A percentile compares a stretch with the other conserved stretches of the same genome.
Evolutionary conservation across 2,888 invertebrate species (phyloP).

Genomic region (Acanthosepion lycidas): DNA sequence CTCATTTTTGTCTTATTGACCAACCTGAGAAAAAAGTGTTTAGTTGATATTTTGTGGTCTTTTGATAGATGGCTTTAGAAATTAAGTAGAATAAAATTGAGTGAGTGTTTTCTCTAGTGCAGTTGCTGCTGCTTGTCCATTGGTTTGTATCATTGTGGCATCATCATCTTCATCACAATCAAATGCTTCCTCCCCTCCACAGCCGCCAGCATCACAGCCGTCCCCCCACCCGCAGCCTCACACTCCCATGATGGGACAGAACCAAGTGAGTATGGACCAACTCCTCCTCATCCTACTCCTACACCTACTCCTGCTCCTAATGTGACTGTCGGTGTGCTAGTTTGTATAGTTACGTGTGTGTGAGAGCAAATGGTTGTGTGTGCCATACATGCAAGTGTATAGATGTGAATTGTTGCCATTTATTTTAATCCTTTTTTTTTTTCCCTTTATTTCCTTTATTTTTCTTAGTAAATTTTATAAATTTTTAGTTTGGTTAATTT

Average conservation of each 20-base stretch:
- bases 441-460: background rate
- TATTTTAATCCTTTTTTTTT: background rate
- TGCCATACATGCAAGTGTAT: background rate
- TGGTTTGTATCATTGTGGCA: conserved; percentile 47
- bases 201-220: conserved; percentile 89
- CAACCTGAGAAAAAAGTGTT: background rate
- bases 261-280: conserved; percentile 78
- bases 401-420: conserved; percentile 8
- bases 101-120: conserved; percentile 37
- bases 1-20: background rate
- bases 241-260: conserved; percentile 85
- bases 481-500: background rate
- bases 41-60: background rate
- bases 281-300: conserved; percentile 47
- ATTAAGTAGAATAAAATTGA: background rate
- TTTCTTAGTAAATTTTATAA: background rate
- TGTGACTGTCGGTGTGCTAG: conserved; percentile 38
- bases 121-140: conserved; percentile 43
- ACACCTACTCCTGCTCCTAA: conserved; percentile 45
- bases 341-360: background rate
- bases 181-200: conserved; percentile 69
- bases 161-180: conserved; percentile 41
- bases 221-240: conserved; percentile 87
- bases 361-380: background rate
- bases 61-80: background rate